Conservation (phyloP, 2,888 invertebrate species). For the Saturnia japonica region DNA sequence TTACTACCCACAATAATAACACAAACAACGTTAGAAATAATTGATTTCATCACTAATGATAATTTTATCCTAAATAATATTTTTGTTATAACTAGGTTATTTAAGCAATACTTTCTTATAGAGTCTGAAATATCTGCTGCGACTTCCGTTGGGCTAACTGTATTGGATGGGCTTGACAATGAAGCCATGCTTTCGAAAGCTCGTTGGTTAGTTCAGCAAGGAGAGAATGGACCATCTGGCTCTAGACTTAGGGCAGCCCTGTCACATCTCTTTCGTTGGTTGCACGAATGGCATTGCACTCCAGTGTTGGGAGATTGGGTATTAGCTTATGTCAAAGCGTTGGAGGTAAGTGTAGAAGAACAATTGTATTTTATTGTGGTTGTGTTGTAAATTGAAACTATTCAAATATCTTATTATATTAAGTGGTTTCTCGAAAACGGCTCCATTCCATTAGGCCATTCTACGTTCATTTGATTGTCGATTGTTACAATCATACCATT, state of each 20-base stretch:
- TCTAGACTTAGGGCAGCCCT: slow-evolving; percentile 84
- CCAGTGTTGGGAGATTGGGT: slow-evolving; percentile 85
- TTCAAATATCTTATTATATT: neutral
- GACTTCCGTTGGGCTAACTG: slow-evolving; percentile 82
- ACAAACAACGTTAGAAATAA: no score
- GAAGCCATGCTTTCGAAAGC: slow-evolving; percentile 56
- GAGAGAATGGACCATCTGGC: slow-evolving; percentile 66
- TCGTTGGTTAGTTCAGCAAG: slow-evolving; percentile 68
- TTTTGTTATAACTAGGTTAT: no score
- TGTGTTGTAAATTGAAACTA: neutral
- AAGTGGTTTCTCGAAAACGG: no score
- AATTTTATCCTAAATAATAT: no score
- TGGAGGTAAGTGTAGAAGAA: slow-evolving; percentile 68
- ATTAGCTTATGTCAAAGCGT: slow-evolving; percentile 84
- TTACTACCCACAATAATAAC: no score
- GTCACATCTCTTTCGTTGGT: slow-evolving; percentile 85
- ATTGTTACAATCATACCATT: no score
- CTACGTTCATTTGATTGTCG: no score
- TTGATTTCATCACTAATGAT: no score
- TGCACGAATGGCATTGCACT: slow-evolving; percentile 83
- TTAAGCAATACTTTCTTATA: neutral
- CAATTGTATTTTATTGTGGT: neutral
- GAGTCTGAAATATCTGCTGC: slow-evolving; percentile 55
- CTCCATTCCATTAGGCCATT: no score
- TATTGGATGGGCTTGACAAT: slow-evolving; percentile 72